Evolutionary conservation across 2,113 vertebrate species (phyloP).

Genomic region (Lepisosteus osseus): DNA sequence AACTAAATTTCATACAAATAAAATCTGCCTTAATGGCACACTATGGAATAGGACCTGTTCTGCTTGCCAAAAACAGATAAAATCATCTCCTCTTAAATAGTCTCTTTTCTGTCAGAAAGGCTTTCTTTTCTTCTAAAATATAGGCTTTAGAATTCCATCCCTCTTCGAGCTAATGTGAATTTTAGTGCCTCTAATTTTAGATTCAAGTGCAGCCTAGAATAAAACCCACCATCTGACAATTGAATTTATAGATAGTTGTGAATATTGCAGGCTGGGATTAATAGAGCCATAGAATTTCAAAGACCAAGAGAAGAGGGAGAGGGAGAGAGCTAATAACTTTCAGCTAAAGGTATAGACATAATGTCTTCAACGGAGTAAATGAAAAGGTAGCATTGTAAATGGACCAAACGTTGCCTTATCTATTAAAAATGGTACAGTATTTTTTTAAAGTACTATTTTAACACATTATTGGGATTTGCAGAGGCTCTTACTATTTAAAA

Average conservation of each 20-base stretch:
- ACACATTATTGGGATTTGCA: no score
- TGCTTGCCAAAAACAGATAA: constrained; percentile 83
- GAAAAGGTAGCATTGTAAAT: constrained; percentile 30
- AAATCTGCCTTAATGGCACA: constrained; percentile 87
- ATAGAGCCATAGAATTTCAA: constrained; percentile 87
- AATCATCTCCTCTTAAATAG: constrained; percentile 93
- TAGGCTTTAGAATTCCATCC: constrained; percentile 84
- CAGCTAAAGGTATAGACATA: constrained; percentile 37
- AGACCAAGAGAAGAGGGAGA: constrained; percentile 66
- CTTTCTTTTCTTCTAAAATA: constrained; percentile 85
- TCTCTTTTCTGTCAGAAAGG: constrained; percentile 85
- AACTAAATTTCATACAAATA: constrained; percentile 66
- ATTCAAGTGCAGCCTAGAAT: constrained; percentile 84
- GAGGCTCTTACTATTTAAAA: no score
- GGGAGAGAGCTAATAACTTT: constrained; percentile 71
- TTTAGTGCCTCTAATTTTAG: constrained; percentile 94
- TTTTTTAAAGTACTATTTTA: no score
- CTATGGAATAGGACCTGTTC: constrained; percentile 79
- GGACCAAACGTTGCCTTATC: constrained; percentile 15
- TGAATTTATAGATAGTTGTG: constrained; percentile 96
- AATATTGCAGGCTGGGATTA: constrained; percentile 91
- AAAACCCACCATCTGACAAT: constrained; percentile 87
- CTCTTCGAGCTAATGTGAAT: constrained; percentile 89
- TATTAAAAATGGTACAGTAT: no score
- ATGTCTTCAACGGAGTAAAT: constrained; percentile 35